A percentile compares a stretch with the other conserved stretches of the same genome.
Evolutionary conservation across 2,113 vertebrate genomes (phyloP).

Genomic region (Scomber colias): DNA sequence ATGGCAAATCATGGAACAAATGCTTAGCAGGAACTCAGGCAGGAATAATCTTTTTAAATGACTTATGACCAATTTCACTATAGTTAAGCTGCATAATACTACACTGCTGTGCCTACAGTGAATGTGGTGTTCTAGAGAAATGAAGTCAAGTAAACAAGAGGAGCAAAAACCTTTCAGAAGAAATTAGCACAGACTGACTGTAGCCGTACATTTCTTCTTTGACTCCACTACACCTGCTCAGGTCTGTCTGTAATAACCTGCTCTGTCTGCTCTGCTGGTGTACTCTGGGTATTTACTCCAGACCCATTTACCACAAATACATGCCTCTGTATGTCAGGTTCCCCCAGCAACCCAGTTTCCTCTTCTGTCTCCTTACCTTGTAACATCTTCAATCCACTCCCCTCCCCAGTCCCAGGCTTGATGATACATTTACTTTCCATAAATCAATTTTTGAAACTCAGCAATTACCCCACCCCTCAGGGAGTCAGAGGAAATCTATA

Average conservation of each 20-base stretch:
- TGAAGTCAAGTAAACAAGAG: conserved; percentile 32
- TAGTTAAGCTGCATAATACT: conserved; percentile 16
- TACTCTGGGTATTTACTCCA: conserved; percentile 59
- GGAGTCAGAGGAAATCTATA: conserved; percentile 64
- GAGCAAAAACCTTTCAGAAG: conserved; percentile 41
- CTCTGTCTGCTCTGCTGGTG: conserved; percentile 71
- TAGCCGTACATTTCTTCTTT: conserved; percentile 54
- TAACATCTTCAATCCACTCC: conserved; percentile 9
- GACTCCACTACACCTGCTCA: conserved; percentile 68
- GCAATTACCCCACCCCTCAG: conserved; percentile 60
- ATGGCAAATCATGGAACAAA: conserved; percentile 26
- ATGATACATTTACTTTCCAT: conserved; percentile 73
- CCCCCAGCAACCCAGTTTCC: conserved; percentile 21
- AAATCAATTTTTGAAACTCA: conserved; percentile 72
- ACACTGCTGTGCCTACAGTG: neutral
- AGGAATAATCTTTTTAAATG: conserved; percentile 26
- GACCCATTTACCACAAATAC: conserved; percentile 68
- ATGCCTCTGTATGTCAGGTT: conserved; percentile 30
- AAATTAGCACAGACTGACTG: conserved; percentile 40
- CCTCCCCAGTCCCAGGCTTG: conserved; percentile 22
- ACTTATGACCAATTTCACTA: conserved; percentile 24
- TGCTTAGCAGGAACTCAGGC: conserved; percentile 14
- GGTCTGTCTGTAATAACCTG: conserved; percentile 54
- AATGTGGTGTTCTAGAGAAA: conserved; percentile 3
- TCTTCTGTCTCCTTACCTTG: conserved; percentile 25